Conservation (phyloP, 2,113 vertebrate species). For the Neotragus pygmaeus region DNA sequence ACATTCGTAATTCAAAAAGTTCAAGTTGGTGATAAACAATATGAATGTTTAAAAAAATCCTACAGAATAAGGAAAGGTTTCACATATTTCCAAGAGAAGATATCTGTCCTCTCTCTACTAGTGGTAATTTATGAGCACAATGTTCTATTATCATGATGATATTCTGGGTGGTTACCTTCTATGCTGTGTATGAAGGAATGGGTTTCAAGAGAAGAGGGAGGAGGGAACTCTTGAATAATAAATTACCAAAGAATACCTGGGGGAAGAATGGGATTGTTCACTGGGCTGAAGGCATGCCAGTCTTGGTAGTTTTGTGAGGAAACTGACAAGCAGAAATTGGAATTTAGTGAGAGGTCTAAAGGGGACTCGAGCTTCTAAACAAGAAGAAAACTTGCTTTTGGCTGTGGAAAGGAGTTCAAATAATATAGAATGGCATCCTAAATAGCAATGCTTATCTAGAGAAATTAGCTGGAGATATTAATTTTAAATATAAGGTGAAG, state of each 20-base stretch:
- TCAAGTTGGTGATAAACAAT: background rate
- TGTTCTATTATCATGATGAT: background rate
- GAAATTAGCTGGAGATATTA: background rate
- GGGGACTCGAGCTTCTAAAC: background rate
- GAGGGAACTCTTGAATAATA: background rate
- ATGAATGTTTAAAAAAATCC: background rate
- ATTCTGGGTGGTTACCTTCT: background rate
- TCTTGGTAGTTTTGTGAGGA: background rate
- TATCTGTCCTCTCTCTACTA: background rate
- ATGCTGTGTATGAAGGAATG: background rate
- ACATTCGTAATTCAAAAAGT: background rate
- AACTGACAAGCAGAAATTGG: conserved; percentile 27
- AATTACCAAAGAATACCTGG: background rate
- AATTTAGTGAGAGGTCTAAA: conserved; percentile 31
- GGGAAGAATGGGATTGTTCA: background rate
- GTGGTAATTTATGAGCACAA: background rate
- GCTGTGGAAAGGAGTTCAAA: background rate
- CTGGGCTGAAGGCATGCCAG: background rate
- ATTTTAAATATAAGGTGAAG: background rate
- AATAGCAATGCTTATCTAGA: background rate
- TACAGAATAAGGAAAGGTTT: background rate
- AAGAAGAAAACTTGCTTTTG: background rate
- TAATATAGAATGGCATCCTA: background rate
- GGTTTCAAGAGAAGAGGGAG: background rate
- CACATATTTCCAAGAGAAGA: background rate